Conservation (phyloP, 2,888 invertebrate species). For the Drosophila parthenogenetica region DNA sequence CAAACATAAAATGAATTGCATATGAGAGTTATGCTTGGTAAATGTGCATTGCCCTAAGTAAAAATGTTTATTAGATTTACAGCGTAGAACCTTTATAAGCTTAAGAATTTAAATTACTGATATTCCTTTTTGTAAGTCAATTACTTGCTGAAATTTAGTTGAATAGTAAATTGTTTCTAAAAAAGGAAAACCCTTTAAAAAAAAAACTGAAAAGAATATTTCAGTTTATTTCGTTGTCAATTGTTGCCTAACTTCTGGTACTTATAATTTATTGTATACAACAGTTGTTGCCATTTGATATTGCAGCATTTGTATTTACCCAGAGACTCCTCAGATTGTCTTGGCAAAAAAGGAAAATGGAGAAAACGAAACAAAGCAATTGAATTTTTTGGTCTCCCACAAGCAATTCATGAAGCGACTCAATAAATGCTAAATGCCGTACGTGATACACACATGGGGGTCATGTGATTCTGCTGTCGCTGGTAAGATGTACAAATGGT, state of each 20-base stretch:
- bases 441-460: slow-evolving; percentile 65
- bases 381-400: slow-evolving; percentile 58
- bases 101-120: slow-evolving; percentile 16
- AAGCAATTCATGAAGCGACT: slow-evolving; percentile 57
- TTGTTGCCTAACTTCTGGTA: slow-evolving; percentile 51
- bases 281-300: slow-evolving; percentile 42
- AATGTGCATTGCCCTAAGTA: slow-evolving; percentile 19
- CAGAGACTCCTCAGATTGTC: slow-evolving; percentile 22
- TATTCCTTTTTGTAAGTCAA: neutral
- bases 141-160: neutral
- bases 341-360: neutral
- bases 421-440: slow-evolving; percentile 77
- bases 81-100: neutral
- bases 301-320: slow-evolving; percentile 36
- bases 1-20: slow-evolving; percentile 42
- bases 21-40: slow-evolving; percentile 27
- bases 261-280: slow-evolving; percentile 23
- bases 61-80: slow-evolving; percentile 19
- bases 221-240: neutral
- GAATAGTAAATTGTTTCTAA: neutral
- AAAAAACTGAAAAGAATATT: no score
- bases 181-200: neutral
- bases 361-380: slow-evolving; percentile 51
- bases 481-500: slow-evolving; percentile 15
- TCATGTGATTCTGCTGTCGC: slow-evolving; percentile 33